Evolutionary conservation across 2,113 vertebrate species (phyloP).

Genomic region (Entosphenus tridentatus): DNA sequence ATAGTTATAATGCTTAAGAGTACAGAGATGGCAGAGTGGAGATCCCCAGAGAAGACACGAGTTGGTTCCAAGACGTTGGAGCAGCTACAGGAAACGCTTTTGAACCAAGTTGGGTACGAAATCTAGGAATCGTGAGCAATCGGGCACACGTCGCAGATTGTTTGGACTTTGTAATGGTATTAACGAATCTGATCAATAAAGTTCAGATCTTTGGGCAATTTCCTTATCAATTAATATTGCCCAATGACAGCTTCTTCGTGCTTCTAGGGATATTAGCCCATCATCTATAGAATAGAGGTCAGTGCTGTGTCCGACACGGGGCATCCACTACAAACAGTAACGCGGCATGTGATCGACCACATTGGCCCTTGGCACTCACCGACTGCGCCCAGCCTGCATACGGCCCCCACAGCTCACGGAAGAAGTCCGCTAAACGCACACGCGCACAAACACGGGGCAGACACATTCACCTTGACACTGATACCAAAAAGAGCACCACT

Average conservation of each 20-base stretch:
- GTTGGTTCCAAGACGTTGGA: no score
- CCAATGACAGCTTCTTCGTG: background rate
- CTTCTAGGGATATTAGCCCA: constrained; percentile 15
- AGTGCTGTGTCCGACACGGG: background rate
- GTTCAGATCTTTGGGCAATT: background rate
- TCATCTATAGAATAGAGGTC: constrained; percentile 14
- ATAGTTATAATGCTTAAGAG: no score
- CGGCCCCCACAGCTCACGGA: constrained; percentile 58
- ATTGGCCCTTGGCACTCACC: constrained; percentile 28
- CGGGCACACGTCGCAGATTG: no score
- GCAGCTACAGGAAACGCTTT: no score
- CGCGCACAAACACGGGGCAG: background rate
- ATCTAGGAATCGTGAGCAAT: no score
- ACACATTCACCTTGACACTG: no score
- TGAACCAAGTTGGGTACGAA: no score
- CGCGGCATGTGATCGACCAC: background rate
- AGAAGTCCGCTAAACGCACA: constrained; percentile 41
- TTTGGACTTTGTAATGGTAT: no score
- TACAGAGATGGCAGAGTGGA: no score
- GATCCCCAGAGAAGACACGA: no score
- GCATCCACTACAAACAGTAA: background rate
- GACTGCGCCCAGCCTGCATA: constrained; percentile 73
- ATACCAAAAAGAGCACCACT: no score
- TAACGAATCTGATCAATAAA: no score
- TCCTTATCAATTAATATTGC: background rate